Base-by-base conservation (phyloP, 2,888 invertebrate genomes). In the Cactoblastis cactorum region DNA sequence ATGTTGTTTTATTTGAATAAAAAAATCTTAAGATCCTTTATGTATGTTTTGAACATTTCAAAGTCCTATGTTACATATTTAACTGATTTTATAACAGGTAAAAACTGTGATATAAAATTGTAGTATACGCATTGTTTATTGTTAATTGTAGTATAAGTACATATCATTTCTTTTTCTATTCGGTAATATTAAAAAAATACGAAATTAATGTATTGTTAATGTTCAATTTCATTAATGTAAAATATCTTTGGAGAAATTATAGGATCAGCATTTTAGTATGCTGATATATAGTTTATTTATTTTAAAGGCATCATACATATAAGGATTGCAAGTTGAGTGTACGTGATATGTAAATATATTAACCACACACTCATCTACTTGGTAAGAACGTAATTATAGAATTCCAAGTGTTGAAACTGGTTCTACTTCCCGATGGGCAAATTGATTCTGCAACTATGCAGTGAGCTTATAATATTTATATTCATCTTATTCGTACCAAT, bases 361-460 rank as follows among this genome's bases (percentile, higher is more conserved):
- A 46, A n/a, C 34, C 22, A 34, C 19, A 34, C 34, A 34, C 33
- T 34, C n/a, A 33, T 17, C 37, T 37, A 2, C 14, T 9, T n/a
- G 9, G 15, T 28, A 15, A 2, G 28, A 14, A 5, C 22, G 12
- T 41, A 43, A 32, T 43, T 43, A 43, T 43, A 43, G 43, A 43
- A 43, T 43, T 8, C 43, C 28, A 28, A 35, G 28, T 19, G 28
- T 43, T 9, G 15, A 28, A 43, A 43, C 43, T 17, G 43, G 43
- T 43, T 43, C 28, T 32, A 43, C 43, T 43, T 43, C 43, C 43
- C 43, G 43, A 43, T 43, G 24, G 28, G 32, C 28, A 43, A 28
- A 43, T 28, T 43, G 43, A 43, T 43, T 43, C 5, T 28, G 28
- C 43, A 28, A 17, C 6, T 28, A 15, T 43, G 28, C 3, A 28